phyloP scores from a whole-genome alignment of 2,113 vertebrate genomes.

The Lanius collurio region DNA sequence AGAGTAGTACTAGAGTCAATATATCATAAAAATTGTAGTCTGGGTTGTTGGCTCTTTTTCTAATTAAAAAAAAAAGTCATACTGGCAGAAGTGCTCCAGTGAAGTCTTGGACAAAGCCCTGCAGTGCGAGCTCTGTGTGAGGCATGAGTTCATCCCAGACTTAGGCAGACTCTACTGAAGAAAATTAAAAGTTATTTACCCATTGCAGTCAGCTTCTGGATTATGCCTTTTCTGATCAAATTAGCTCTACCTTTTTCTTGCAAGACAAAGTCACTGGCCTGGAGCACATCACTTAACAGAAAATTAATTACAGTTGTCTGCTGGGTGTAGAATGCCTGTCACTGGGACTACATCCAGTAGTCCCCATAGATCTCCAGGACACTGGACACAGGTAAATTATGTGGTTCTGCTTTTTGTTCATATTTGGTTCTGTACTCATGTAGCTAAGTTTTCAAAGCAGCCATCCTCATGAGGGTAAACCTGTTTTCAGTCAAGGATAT shows the following conservation, averaged over 20 bases:
- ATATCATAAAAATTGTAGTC: not conserved
- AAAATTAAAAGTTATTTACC: not conserved
- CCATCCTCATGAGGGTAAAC: not conserved
- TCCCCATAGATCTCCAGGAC: not conserved
- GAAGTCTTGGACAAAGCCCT: not conserved
- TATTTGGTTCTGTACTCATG: not conserved
- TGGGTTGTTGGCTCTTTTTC: not conserved
- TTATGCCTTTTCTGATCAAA: not conserved
- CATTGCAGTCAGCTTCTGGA: not conserved
- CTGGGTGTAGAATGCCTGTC: not conserved
- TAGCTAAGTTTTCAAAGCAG: not conserved
- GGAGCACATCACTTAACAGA: not conserved
- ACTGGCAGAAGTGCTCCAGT: not conserved
- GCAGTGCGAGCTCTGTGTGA: not conserved
- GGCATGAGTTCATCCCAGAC: not conserved
- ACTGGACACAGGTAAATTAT: not conserved
- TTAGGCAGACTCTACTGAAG: not conserved
- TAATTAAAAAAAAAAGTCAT: not conserved
- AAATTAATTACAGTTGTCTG: not conserved
- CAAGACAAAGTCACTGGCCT: not conserved
- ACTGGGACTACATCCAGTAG: not conserved
- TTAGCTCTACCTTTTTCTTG: not conserved
- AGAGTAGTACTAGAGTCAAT: not conserved
- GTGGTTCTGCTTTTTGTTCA: not conserved
- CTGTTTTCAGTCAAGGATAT: not conserved